Base-by-base conservation (phyloP, 2,797 vertebrate genomes). In the Mareca penelope region DNA sequence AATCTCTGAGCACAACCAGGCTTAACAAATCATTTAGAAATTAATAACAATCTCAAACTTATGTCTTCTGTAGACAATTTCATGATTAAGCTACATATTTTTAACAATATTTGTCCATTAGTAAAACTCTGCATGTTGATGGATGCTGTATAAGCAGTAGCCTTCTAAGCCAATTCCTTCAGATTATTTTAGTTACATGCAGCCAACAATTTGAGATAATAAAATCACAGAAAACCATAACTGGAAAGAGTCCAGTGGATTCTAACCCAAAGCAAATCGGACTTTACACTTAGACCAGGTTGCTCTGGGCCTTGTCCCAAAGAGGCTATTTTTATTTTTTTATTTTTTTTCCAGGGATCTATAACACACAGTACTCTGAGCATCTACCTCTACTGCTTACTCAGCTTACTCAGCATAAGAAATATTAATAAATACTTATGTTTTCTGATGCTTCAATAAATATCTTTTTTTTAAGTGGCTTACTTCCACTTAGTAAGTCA, bases 1-100 rank as follows among this genome's bases (percentile, higher is more conserved):
- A 88, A 86, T 24, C 8, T 80, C 26, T 67, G n/a, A 86, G 42
- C 7, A 88, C 94, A 94, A 75, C 4, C 6, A 53, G 39, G 48
- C 26, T 78, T 78, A 91, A 88, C 52, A 83, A 52, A 39, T 18
- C 11, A 14, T 68, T 91, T 78, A 71, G 65, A 80, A 95, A 93
- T 85, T 44, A 56, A 6, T 70, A 64, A 75, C 28, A 83, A 70
- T 60, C 26, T 70, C 44, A 71, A 93, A 52, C 4, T 26, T 48
- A 7, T 23, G 46, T 28, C 15, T 71, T 84, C 67, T 68, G 10
- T 10, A 81, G 14, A 79, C 2, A 56, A 68, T 67, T 67, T 80
- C 16, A 42, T 1, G 2, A 69, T n/a, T 89, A 67, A 91, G 63
- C 14, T 31, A 67, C 12, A n/a, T 10, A 46, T 77, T 53, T 57